Evolutionary conservation across 2,888 invertebrate genomes (phyloP), one percentile per base, ranked within the genome.

Genomic region (Volucella inanis): DNA sequence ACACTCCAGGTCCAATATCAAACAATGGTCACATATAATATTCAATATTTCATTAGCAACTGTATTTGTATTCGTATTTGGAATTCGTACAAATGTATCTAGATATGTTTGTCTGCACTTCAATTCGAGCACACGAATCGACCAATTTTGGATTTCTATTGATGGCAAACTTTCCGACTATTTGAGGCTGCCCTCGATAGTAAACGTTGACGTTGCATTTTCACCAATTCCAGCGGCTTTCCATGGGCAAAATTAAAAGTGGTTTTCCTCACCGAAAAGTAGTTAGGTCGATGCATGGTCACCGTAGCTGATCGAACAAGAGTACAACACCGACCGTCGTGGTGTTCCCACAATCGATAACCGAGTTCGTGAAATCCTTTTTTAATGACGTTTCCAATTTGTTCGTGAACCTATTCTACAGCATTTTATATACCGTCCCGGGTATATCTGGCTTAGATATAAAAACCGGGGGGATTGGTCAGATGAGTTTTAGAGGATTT

Each of bases 371-470:
- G 55, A 57, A 57, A 68, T 77, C 67, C 68, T 31, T 68, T 77
- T 68, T 77, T 67, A 77, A 77, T 77, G 76, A 68, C 68, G 52
- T 75, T 65, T 75, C 65, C 64, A 65, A 65, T 75, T 75, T 75
- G 64, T 18, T 55, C 45, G 59, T 45, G 14, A 39, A 52, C 52
- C 22, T 59, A 45, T 41, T 43, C 52, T 61, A 52, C 38, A 41
- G 14, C 14, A 12, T 39, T 64, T 76, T 43, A 6, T 39, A 31
- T 39, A 12, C 10, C n/a, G 12, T 52, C 2, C 6, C 8, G 43
- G 59, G 11, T 41, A 59, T 38, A 38, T 18, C 3, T 10, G 18
- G 39, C 9, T 14, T 14, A 18, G 12, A n/a, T 18, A 2, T 12
- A 12, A 39, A 12, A 15, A n/a, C 39, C 4, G 14, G 45, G 45